These are phyloP conservation scores for Epicauta chinensis DNA, from an alignment of 1,140 invertebrate species.

Conservation along the genomic window DNA sequence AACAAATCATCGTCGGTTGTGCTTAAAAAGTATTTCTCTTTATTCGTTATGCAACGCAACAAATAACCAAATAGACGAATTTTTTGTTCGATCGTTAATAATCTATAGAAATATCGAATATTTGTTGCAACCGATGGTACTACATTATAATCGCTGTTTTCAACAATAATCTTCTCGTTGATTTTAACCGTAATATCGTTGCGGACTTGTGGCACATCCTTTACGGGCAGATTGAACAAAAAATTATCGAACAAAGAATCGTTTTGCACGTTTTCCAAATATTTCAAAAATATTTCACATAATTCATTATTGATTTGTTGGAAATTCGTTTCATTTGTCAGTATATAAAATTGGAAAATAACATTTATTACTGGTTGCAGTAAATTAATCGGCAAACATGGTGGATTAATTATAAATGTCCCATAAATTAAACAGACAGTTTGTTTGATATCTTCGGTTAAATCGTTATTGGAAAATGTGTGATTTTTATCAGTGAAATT, in stretches of 20 bases:
- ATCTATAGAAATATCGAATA: background rate
- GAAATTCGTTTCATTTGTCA: constrained; percentile 19
- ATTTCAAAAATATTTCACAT: constrained; percentile 27
- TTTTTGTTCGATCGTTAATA: constrained; percentile 3
- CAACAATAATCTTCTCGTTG: background rate
- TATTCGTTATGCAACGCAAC: constrained; percentile 9
- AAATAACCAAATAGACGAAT: constrained; percentile 11
- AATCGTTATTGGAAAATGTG: constrained; percentile 18
- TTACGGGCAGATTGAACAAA: constrained; percentile 22
- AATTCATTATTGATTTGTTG: constrained; percentile 20
- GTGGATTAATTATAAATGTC: constrained; percentile 32
- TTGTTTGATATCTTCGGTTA: constrained; percentile 44
- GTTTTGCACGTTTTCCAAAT: constrained; percentile 14
- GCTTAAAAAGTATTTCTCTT: constrained; percentile 17
- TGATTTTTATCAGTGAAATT: constrained; percentile 38
- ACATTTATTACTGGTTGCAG: constrained; percentile 24
- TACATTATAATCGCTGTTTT: background rate
- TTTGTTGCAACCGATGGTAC: too few relatives aligned
- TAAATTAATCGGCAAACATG: constrained; percentile 21
- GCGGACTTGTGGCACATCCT: background rate
- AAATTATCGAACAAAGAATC: constrained; percentile 26
- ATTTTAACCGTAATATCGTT: constrained; percentile 6
- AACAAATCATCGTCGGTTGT: too few relatives aligned
- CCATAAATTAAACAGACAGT: constrained; percentile 44
- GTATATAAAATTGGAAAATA: constrained; percentile 28